Evolutionary conservation across 2,797 vertebrate species (phyloP).

Genomic region (Australoheros facetus): DNA sequence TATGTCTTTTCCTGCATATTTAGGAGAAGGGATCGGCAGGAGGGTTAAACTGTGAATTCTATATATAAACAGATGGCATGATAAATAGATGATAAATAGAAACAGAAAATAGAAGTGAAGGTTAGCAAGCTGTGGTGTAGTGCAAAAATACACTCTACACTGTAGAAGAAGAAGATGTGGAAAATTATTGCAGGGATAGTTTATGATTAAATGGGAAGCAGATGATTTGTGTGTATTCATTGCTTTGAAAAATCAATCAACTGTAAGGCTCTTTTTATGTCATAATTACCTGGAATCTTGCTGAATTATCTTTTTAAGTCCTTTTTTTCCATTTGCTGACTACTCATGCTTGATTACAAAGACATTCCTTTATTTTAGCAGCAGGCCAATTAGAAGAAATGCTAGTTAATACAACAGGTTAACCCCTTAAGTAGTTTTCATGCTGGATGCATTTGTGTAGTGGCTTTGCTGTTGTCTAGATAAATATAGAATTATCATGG

Average conservation of each 20-base stretch:
- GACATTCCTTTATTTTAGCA: conserved; percentile 29
- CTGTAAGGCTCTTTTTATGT: conserved; percentile 20
- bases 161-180: conserved; percentile 8
- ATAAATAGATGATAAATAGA: conserved; percentile 59
- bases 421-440: neutral
- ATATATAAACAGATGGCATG: conserved; percentile 64
- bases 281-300: conserved; percentile 38
- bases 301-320: conserved; percentile 15
- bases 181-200: neutral
- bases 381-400: conserved; percentile 21
- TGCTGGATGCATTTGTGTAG: neutral
- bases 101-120: conserved; percentile 43
- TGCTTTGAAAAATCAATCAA: conserved; percentile 12
- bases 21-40: conserved; percentile 19
- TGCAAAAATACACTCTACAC: neutral
- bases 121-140: conserved; percentile 2
- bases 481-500: conserved; percentile 23
- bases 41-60: conserved; percentile 55
- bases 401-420: conserved; percentile 47
- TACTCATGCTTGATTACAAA: conserved; percentile 40
- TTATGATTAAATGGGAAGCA: neutral
- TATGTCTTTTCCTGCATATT: conserved; percentile 30
- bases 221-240: conserved; percentile 19
- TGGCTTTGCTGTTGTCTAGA: conserved; percentile 10
- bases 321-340: neutral